Base-by-base conservation (phyloP, 2,888 invertebrate species). In the Glaucopsyche alexis region DNA sequence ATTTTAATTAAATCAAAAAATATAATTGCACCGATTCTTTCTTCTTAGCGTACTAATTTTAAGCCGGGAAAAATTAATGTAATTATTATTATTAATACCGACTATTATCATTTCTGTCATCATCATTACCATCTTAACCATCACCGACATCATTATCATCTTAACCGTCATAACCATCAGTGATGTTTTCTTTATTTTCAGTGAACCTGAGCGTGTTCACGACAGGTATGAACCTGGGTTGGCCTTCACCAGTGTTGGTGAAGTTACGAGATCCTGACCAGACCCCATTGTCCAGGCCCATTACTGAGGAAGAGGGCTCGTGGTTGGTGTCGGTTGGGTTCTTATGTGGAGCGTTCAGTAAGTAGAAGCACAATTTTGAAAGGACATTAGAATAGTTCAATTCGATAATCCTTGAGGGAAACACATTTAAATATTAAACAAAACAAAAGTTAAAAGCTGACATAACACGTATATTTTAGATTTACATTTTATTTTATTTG, bases 231-330 rank as follows among this genome's bases (percentile, higher is more conserved):
- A 83, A 84, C 5, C 29, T 85, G 9, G 80, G 79, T 0, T 87
- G 87, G 87, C 80, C 83, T 0, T 86, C 86, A 1, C 86, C 87
- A 0, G 83, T 86, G 55, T 76, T 87, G 71, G 85, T 86, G 72
- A 86, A 85, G 75, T 75, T 87, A 1, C 74, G 78, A 2, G 78
- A 84, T 72, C 77, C 60, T 9, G 79, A 77, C 0, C 77, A 83
- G 50, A 79, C 83, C 0, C 78, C 83, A 0, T 76, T 86, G 1
- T 45, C 79, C 0, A 38, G 72, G 0, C 81, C 83, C 5, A 77
- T 85, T 47, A 83, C 83, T 0, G 80, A 81, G 0, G 80, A 81
- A 4, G 82, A 87, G 52, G 84, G 84, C 0, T 84, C 85, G 1
- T 87, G 87, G 87, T 80, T 87, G 0, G 85, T 85, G 0, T 85